Evolutionary conservation across 2,888 invertebrate species (phyloP).

Genomic region (Macropis europaea): DNA sequence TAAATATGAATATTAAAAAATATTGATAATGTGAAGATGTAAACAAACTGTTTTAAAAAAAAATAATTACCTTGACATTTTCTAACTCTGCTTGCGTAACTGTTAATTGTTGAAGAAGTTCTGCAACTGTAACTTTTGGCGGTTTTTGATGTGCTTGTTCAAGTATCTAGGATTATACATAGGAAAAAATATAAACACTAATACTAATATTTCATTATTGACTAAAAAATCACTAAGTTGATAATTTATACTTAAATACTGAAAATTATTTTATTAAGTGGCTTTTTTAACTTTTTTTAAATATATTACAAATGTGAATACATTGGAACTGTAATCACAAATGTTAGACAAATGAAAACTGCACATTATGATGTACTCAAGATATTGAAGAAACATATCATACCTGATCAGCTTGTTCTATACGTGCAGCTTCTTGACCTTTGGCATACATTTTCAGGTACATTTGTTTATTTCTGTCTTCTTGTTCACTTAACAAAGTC

Average conservation of each 20-base stretch:
- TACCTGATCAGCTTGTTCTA: slow-evolving; percentile 87
- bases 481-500: slow-evolving; percentile 84
- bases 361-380: not conserved
- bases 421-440: slow-evolving; percentile 89
- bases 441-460: slow-evolving; percentile 92
- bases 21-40: not conserved
- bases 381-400: not conserved
- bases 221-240: not conserved
- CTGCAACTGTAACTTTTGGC: slow-evolving; percentile 88
- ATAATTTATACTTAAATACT: not conserved
- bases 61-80: slow-evolving; percentile 88
- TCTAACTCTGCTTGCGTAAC: slow-evolving; percentile 93
- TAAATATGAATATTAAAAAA: not conserved
- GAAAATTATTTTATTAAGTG: not conserved
- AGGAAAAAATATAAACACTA: not conserved
- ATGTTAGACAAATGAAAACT: not conserved
- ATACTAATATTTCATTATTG: not conserved
- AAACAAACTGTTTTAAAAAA: not conserved
- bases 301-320: not conserved
- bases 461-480: slow-evolving; percentile 87
- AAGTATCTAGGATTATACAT: slow-evolving; percentile 61
- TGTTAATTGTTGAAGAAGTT: slow-evolving; percentile 90
- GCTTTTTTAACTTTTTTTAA: not conserved
- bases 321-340: not conserved
- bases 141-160: slow-evolving; percentile 78